Base-by-base conservation (phyloP, 2,797 vertebrate genomes). In the Melanotaenia maccullochi region DNA sequence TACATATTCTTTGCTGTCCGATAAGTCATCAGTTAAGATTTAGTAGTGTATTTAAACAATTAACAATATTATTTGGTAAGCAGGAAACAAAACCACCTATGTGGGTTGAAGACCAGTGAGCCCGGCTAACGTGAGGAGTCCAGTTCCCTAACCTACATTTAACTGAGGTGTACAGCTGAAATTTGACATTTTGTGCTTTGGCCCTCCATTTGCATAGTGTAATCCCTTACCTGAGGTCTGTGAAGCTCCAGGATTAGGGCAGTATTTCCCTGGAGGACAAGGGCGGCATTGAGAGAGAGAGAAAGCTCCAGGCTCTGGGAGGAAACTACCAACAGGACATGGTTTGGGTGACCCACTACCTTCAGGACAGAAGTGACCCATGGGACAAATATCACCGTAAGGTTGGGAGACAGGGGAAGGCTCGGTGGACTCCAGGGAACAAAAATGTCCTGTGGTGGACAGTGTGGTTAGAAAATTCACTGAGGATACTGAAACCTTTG, bases 321-420 rank as follows among this genome's bases (percentile, higher is more conserved):
- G 96, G 78, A 95, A 95, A 75, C 93, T 95, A 1, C 97, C 97
- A 5, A 89, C 87, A 55, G 94, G 95, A 76, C 97, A 99, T 5
- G 96, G 95, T 56, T 93, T 62, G 0, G 97, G 96, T 30, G 90
- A 87, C 11, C 85, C 83, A 0, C 92, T 95, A 30, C 96, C 96
- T 20, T 61, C 60, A 28, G 96, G 97, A 70, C 97, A 99, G 87
- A 95, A 97, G 88, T 96, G 93, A 8, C 97, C 97, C 24, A 68
- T 51, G 0, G 96, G 96, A 76, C 97, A 99, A 81, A 97, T 88
- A 68, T 96, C 96, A 84, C 97, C 98, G 67, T 90, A 91, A 54
- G 61, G 57, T 84, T 88, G 79, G 67, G 92, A 92, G 79, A 94
- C 77, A 58, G 95, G 94, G 11, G 82, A 85, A 24, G 93, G 60